Evolutionary conservation across 2,113 vertebrate genomes (phyloP), one percentile per base, ranked within the genome.

Genomic region (Sarotherodon lohbergeri): DNA sequence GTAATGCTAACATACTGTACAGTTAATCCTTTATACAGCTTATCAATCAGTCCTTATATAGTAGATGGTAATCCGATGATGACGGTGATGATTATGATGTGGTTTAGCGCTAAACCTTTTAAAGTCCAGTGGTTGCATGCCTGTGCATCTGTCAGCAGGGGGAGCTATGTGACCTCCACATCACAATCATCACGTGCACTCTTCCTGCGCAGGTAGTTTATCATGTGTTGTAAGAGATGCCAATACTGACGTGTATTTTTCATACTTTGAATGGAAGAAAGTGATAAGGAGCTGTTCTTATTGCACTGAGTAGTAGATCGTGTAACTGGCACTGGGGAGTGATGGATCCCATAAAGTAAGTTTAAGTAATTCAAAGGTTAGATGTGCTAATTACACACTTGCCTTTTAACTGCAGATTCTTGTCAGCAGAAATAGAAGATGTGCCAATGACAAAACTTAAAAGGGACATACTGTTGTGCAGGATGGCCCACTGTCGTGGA

Each of bases 201-300:
- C 4, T 6, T 29, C 76, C 87, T 82, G 66, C 48, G 32, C 85
- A 91, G 86, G 91, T 91, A 85, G 91, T 91, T 90, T 87, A 71
- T 88, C 13, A 61, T 63, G 29, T 88, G 24, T 90, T 57, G 68
- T 63, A 81, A 86, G 32, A 57, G 14, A 78, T 68, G 59, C 73
- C 66, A 91, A 68, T 86, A 79, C 71, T 80, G 82, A 87, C 66
- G 63, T 55, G 19, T 83, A 4, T 80, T 41, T 80, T 43, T 55
- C 41, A 27, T 19, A 79, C 1, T 80, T 24, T 27, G 73, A 90
- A 82, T 19, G 14, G 55, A 85, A 68, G 32, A 48, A 50, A 85
- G 41, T 79, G 73, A 85, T 57, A 85, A 48, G 80, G 29, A 61
- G 63, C 13, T 79, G 61, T 39, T 90, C 22, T 73, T 88, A 84